Percentiles rank a stretch among this genome's conserved stretches.
phyloP scores from a whole-genome alignment of 2,797 vertebrate species.

The Bryconaethiops microstoma region DNA sequence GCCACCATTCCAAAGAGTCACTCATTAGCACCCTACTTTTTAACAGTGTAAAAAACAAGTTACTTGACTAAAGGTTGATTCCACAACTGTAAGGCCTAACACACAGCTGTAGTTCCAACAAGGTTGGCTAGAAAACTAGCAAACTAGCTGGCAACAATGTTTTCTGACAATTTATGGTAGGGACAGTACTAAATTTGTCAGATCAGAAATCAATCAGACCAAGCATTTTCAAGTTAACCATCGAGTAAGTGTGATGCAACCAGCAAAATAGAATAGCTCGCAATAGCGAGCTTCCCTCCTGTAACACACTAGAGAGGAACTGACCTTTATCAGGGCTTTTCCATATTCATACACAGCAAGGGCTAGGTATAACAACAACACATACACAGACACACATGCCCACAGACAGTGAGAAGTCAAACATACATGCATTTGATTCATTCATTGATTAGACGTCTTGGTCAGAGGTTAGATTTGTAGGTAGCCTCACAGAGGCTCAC shows the following conservation, averaged over 20 bases:
- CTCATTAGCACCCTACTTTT: not conserved
- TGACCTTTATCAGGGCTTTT: conserved; percentile 41
- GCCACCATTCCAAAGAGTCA: not conserved
- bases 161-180: too few relatives aligned
- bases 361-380: not conserved
- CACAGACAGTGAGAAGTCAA: conserved; percentile 30
- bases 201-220: not conserved
- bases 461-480: conserved; percentile 9
- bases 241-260: not conserved
- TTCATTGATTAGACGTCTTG: conserved; percentile 41
- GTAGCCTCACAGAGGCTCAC: too few relatives aligned
- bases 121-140: too few relatives aligned
- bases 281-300: conserved; percentile 6
- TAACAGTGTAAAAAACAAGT: too few relatives aligned
- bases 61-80: too few relatives aligned
- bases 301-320: conserved; percentile 11
- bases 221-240: not conserved
- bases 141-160: too few relatives aligned
- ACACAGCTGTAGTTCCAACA: too few relatives aligned
- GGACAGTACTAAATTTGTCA: not conserved
- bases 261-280: not conserved
- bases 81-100: too few relatives aligned
- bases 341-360: conserved; percentile 41
- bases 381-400: conserved; percentile 1
- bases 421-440: conserved; percentile 17